These are phyloP conservation scores for Papilio gigon DNA, from an alignment of 2,888 invertebrate species.

Conservation along the genomic window DNA sequence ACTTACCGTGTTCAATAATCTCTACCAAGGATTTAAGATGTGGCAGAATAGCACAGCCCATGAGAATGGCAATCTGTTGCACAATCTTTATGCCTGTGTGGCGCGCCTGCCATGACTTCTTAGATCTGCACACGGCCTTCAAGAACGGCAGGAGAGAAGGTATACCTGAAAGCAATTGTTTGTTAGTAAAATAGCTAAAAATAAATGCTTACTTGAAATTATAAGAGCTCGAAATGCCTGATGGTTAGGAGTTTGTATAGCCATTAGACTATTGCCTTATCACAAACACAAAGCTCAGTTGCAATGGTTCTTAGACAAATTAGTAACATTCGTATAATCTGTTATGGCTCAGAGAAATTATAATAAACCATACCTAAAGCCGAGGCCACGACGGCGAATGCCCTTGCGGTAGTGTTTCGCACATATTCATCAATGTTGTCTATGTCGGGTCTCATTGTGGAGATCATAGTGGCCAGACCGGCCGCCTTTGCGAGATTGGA, in stretches of 20 bases:
- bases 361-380: conserved; percentile 87
- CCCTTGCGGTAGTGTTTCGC: conserved; percentile 98
- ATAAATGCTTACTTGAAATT: background rate
- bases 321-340: too few relatives aligned
- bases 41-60: conserved; percentile 99
- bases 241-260: too few relatives aligned
- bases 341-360: too few relatives aligned
- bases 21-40: conserved; percentile 99
- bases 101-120: conserved; percentile 99
- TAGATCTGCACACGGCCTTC: conserved; percentile 99
- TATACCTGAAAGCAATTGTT: conserved; percentile 81
- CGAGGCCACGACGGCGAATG: conserved; percentile 99
- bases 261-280: too few relatives aligned
- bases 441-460: conserved; percentile 99
- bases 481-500: conserved; percentile 99
- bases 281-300: too few relatives aligned
- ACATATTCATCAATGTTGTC: conserved; percentile 99
- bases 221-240: too few relatives aligned
- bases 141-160: conserved; percentile 98
- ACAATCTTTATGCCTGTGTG: conserved; percentile 99
- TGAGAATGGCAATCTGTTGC: conserved; percentile 99
- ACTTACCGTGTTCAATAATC: conserved; percentile 98
- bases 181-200: background rate
- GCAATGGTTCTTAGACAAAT: too few relatives aligned
- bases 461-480: conserved; percentile 99